Evolutionary conservation across 2,888 invertebrate genomes (phyloP), one percentile per base, ranked within the genome.

Genomic region (Griposia aprilina): DNA sequence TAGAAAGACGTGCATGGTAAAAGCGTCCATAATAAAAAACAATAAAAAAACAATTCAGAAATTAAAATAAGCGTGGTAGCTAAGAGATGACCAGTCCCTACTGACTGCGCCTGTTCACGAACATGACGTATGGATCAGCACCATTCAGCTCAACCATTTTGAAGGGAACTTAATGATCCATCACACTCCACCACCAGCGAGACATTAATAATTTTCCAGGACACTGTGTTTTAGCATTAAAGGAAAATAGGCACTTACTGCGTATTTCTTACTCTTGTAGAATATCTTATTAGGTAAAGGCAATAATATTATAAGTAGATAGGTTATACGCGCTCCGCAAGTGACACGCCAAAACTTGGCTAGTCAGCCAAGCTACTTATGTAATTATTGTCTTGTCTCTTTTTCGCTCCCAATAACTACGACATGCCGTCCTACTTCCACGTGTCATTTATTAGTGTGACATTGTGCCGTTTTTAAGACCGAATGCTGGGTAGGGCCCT

Each of bases 181-280:
- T n/a, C n/a, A n/a, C n/a, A n/a, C n/a, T n/a, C n/a, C n/a, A n/a
- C n/a, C n/a, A n/a, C n/a, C n/a, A n/a, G n/a, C n/a, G n/a, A n/a
- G n/a, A n/a, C n/a, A n/a, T n/a, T n/a, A n/a, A n/a, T 57, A 59
- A 75, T 68, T 71, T 79, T 76, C 57, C 45, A 50, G n/a, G 26
- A 63, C 23, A 48, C n/a, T 41, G 23, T 60, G 30, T 74, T 74
- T 70, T 30, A 23, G 30, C 2, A 20, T 23, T 17, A 30, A 41
- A 62, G 3, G 26, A 17, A 68, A 59, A 52, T 50, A 36, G 17
- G 13, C 20, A 41, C 13, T n/a, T 41, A 17, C 1, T 23, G 26
- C n/a, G 20, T 26, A 17, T 68, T 52, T 50, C 15, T 30, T 8
- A 50, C 26, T 50, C 20, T 50, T 30, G 0, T 30, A 50, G 8